Percentiles rank a stretch among this genome's conserved stretches.
Conservation (phyloP, 2,797 vertebrate species). For the Bufotes viridis region DNA sequence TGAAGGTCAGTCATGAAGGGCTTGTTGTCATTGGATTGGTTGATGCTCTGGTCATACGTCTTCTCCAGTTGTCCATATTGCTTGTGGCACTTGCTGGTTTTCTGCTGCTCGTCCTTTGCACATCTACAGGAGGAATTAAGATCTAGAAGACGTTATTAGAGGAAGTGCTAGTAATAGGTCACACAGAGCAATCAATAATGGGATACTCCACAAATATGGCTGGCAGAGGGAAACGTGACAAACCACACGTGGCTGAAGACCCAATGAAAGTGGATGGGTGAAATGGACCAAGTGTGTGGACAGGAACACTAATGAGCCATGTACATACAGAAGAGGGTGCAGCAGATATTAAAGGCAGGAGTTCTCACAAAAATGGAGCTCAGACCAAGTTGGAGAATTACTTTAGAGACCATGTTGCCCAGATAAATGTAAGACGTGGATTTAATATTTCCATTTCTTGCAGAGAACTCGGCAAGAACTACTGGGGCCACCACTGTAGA, state of each 20-base stretch:
- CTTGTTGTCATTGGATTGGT: neutral
- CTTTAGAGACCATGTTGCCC: too few species aligned
- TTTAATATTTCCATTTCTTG: too few species aligned
- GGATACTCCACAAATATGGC: neutral
- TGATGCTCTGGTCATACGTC: neutral
- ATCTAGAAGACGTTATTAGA: slow-evolving; percentile 60
- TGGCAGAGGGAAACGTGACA: neutral
- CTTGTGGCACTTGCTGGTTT: slow-evolving; percentile 5
- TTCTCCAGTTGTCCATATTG: slow-evolving; percentile 2
- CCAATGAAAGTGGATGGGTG: neutral
- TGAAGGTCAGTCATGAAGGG: neutral
- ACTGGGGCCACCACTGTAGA: too few species aligned
- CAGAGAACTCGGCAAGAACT: too few species aligned
- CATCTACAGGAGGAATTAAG: slow-evolving; percentile 63
- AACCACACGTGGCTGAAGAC: neutral
- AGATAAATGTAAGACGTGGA: too few species aligned
- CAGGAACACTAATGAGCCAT: neutral
- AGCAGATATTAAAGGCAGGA: too few species aligned
- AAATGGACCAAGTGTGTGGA: neutral
- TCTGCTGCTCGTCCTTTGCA: slow-evolving; percentile 61
- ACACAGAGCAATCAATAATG: neutral
- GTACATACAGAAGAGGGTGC: too few species aligned
- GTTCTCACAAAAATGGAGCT: too few species aligned
- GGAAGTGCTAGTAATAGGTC: slow-evolving; percentile 10
- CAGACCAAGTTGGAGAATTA: too few species aligned